Conservation (phyloP, 2,797 vertebrate species). For the Atherinosoma microstoma region DNA sequence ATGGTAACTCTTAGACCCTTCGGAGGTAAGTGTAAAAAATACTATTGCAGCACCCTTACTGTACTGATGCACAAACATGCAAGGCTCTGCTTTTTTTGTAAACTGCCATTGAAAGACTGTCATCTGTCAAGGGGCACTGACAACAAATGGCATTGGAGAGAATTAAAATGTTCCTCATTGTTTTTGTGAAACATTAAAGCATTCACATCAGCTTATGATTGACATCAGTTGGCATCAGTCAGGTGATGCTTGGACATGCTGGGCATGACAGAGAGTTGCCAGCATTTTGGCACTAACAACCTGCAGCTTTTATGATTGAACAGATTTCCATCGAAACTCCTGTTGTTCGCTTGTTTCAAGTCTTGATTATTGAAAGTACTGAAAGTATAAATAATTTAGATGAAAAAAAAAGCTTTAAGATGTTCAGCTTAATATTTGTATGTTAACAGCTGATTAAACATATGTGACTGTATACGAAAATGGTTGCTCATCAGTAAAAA, state of each 20-base stretch:
- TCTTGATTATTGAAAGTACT: background rate
- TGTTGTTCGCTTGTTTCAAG: conserved; percentile 6
- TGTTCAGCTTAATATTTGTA: background rate
- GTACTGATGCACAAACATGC: background rate
- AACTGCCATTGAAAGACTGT: background rate
- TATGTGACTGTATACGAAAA: background rate
- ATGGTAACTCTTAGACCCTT: background rate
- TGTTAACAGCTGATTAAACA: background rate
- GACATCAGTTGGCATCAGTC: conserved; percentile 24
- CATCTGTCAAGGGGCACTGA: background rate
- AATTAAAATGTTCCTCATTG: conserved; percentile 1
- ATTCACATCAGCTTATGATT: background rate
- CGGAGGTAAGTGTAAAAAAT: background rate
- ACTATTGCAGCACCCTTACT: background rate
- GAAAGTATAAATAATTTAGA: background rate
- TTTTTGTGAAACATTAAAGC: background rate
- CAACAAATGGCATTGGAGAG: background rate
- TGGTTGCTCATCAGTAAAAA: background rate
- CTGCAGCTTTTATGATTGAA: conserved; percentile 10
- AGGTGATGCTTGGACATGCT: conserved; percentile 18
- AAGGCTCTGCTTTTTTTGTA: background rate
- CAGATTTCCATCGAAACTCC: conserved; percentile 1
- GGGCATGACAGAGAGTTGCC: conserved; percentile 15
- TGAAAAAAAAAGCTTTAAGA: background rate
- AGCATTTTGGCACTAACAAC: conserved; percentile 14